Base-by-base conservation (phyloP, 2,113 vertebrate genomes). In the Epinephelus fuscoguttatus region DNA sequence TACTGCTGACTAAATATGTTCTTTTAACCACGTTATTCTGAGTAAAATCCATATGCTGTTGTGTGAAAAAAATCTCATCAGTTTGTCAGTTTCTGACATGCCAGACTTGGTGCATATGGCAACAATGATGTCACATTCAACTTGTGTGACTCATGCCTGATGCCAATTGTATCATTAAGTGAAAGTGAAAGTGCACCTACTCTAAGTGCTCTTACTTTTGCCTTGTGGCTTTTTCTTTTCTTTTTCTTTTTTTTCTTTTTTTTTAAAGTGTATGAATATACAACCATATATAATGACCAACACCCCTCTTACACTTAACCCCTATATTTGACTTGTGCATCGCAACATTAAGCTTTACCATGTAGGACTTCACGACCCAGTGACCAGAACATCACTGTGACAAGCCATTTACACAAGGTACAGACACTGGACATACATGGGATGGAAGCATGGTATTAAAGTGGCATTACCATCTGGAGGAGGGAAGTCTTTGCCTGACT, bases 321-420 rank as follows among this genome's bases (percentile, higher is more conserved):
- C 40, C 33, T 50, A 30, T 4, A 3, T 55, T 70, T 70, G 23
- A 73, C 37, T 5, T 13, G 17, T 37, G 15, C 18, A 64, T 56
- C 3, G 6, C 42, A 45, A 40, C 21, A 49, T 62, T 49, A 55
- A 70, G 11, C 14, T 4, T 60, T 6, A 69, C 33, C 55, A 37
- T 55, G 18, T n/a, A 18, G 10, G n/a, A 25, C 50, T 40, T 15
- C 6, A 21, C 15, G 55, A 9, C 4, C 30, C 25, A 5, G 40
- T 75, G 73, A 64, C 8, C 5, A 27, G 53, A 59, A 30, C 19
- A 57, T 78, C 19, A 14, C 42, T 68, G 47, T 77, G 40, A 42
- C 10, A 8, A 83, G 15, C 10, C 57, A 37, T 61, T 73, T 52
- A 10, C 14, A 47, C 3, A 33, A 25, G 6, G 37, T 50, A 30